phyloP scores from a whole-genome alignment of 2,888 invertebrate genomes.

The Steinernema hermaphroditum region DNA sequence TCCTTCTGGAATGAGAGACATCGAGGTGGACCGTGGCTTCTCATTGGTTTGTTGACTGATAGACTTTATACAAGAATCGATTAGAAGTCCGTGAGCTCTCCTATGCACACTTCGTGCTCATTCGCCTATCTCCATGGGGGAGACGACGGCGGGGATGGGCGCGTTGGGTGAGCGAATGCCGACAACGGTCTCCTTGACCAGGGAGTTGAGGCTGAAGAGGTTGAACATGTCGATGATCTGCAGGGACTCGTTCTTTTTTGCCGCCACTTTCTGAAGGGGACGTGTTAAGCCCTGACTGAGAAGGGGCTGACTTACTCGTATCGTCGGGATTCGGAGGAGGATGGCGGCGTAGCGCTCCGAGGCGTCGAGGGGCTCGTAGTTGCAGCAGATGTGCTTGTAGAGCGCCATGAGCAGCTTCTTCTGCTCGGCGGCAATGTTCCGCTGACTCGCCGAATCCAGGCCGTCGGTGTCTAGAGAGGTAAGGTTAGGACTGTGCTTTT shows the following conservation, averaged over 20 bases:
- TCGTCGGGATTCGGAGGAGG: constrained; percentile 61
- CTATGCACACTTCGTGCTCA: not conserved
- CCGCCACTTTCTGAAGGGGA: constrained; percentile 61
- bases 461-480: constrained; percentile 62
- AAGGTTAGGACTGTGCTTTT: constrained; percentile 52
- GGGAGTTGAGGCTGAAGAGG: constrained; percentile 57
- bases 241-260: constrained; percentile 65
- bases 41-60: too few species aligned
- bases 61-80: too few species aligned
- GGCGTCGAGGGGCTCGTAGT: constrained; percentile 47
- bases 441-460: constrained; percentile 62
- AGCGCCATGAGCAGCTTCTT: constrained; percentile 60
- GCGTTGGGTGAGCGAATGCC: constrained; percentile 48
- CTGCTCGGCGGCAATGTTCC: constrained; percentile 65
- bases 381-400: constrained; percentile 44
- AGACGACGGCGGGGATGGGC: not conserved
- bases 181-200: constrained; percentile 62
- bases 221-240: constrained; percentile 66
- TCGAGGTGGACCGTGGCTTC: too few species aligned
- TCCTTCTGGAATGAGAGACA: too few species aligned
- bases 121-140: constrained; percentile 23
- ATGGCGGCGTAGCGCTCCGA: constrained; percentile 61
- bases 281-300: not conserved
- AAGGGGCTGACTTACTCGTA: constrained; percentile 45
- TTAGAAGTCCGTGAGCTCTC: too few species aligned